phyloP scores from a whole-genome alignment of 1,140 invertebrate genomes.

The Dinoponera quadriceps region DNA sequence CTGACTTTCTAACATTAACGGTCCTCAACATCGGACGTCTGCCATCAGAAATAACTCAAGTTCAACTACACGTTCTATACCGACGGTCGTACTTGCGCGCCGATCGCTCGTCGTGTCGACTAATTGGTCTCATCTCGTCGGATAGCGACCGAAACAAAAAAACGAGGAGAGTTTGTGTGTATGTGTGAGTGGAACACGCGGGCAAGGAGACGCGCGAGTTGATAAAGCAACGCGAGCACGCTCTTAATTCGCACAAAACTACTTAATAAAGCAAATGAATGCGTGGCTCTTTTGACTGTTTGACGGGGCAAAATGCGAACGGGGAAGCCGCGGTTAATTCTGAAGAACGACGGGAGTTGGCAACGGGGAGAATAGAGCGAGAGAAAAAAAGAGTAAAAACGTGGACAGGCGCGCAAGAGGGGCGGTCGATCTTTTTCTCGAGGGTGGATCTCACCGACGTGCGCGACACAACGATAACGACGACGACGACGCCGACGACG shows the following conservation, averaged over 20 bases:
- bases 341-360: not conserved
- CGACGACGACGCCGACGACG: slow-evolving; percentile 35
- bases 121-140: slow-evolving; percentile 45
- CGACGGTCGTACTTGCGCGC: not conserved
- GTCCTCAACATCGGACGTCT: slow-evolving; percentile 44
- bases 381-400: slow-evolving; percentile 51
- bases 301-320: slow-evolving; percentile 43
- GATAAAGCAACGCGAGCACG: slow-evolving; percentile 63
- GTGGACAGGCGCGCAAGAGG: slow-evolving; percentile 27
- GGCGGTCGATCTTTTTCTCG: slow-evolving; percentile 62
- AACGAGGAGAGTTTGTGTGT: not conserved
- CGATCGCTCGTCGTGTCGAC: slow-evolving; percentile 12
- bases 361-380: slow-evolving; percentile 23
- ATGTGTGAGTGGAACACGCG: not conserved
- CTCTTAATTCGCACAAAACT: slow-evolving; percentile 77
- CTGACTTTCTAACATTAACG: slow-evolving; percentile 9
- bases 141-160: slow-evolving; percentile 12
- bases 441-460: slow-evolving; percentile 67
- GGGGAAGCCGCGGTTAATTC: slow-evolving; percentile 32
- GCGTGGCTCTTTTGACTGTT: slow-evolving; percentile 74
- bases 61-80: slow-evolving; percentile 35
- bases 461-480: slow-evolving; percentile 63
- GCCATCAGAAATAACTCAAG: slow-evolving; percentile 55
- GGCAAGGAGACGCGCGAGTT: slow-evolving; percentile 46
- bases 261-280: slow-evolving; percentile 79